Evolutionary conservation across 2,113 vertebrate species (phyloP).

Genomic region (Dicaeum eximium): DNA sequence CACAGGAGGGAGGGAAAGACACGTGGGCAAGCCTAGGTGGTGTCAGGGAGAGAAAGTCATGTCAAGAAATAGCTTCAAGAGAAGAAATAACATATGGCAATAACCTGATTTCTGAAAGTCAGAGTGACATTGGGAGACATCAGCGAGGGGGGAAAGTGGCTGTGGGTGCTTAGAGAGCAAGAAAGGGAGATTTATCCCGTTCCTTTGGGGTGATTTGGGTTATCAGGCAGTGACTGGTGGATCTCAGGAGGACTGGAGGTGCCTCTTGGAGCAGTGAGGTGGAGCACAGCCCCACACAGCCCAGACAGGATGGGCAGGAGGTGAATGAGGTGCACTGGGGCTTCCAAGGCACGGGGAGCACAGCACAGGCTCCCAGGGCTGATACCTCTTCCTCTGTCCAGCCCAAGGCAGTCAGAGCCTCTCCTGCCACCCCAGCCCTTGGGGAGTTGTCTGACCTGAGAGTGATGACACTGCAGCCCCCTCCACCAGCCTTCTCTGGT

Average conservation of each 20-base stretch:
- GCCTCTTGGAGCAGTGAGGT: neutral
- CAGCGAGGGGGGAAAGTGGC: neutral
- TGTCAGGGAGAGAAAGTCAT: neutral
- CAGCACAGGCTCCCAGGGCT: neutral
- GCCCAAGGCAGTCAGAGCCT: neutral
- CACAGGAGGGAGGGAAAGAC: neutral
- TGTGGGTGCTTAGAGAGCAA: neutral
- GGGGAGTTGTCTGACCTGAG: neutral
- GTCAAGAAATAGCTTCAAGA: neutral
- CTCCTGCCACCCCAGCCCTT: neutral
- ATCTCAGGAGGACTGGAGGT: neutral
- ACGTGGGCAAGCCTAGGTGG: neutral
- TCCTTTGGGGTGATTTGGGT: neutral
- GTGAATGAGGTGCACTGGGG: accelerated
- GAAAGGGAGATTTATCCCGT: neutral
- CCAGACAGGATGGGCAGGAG: accelerated
- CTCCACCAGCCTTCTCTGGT: accelerated
- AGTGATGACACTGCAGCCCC: neutral
- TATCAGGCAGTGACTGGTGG: neutral
- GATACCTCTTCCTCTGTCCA: neutral
- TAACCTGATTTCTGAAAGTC: neutral
- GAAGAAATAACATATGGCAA: neutral
- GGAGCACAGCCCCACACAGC: neutral
- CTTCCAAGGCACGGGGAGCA: neutral
- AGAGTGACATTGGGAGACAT: neutral